Percentiles rank a stretch among this genome's conserved stretches.
phyloP scores from a whole-genome alignment of 2,113 vertebrate genomes.

The Forbesichthys agassizii region DNA sequence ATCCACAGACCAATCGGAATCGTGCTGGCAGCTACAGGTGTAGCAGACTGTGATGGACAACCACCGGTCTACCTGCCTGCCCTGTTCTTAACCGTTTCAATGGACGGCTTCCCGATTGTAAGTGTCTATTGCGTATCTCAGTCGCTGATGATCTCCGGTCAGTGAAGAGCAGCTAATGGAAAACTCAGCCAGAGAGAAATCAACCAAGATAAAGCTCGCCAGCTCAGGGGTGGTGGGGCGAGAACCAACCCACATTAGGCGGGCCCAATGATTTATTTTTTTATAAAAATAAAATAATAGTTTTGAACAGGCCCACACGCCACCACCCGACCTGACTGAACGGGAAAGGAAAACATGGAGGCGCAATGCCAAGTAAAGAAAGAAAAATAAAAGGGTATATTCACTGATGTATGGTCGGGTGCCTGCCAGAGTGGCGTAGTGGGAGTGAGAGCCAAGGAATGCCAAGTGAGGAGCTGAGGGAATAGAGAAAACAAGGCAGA shows the following conservation, averaged over 20 bases:
- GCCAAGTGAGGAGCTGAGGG: slow-evolving; percentile 79
- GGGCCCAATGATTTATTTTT: neutral
- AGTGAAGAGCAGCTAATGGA: slow-evolving; percentile 60
- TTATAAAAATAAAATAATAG: too few relatives aligned
- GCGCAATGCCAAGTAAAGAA: slow-evolving; percentile 42
- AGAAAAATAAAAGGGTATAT: slow-evolving; percentile 74
- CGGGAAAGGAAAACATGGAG: slow-evolving; percentile 56
- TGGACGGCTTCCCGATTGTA: too few relatives aligned
- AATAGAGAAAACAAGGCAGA: slow-evolving; percentile 66
- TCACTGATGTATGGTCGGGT: slow-evolving; percentile 83
- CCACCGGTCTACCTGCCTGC: too few relatives aligned
- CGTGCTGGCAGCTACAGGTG: too few relatives aligned
- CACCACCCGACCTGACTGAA: slow-evolving; percentile 56
- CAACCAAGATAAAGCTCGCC: slow-evolving; percentile 65
- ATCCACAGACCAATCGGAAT: too few relatives aligned
- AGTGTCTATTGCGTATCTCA: neutral
- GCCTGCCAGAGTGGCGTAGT: slow-evolving; percentile 84
- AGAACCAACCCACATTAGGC: slow-evolving; percentile 2
- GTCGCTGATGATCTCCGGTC: slow-evolving; percentile 2
- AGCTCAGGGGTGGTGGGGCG: slow-evolving; percentile 59
- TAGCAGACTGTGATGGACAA: too few relatives aligned
- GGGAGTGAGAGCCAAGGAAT: slow-evolving; percentile 82
- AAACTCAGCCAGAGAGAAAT: slow-evolving; percentile 75
- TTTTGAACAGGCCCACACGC: slow-evolving; percentile 13
- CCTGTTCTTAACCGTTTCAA: too few relatives aligned